Base-by-base conservation (phyloP, 1,140 invertebrate species). In the Euschistus heros region DNA sequence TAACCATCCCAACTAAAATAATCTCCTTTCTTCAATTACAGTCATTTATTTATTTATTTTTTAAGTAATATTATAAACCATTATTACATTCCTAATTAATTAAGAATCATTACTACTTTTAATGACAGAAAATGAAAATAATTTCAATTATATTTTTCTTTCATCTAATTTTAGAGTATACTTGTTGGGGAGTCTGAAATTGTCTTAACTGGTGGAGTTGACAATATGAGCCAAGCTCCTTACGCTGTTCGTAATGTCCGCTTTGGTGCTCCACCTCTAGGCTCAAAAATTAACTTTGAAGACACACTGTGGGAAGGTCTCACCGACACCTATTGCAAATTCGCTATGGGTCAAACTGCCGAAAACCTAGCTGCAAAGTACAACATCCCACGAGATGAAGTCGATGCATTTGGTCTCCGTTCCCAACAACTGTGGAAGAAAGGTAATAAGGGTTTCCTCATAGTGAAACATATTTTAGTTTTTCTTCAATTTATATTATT, bases 161-260 rank as follows among this genome's bases (percentile, higher is more conserved):
- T 65, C 10, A 17, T 33, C 60, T 33, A 62, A 62, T 71, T 74
- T 52, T 69, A 94, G 89, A 94, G 94, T 74, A 98, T 99, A 69
- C 69, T 86, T 61, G 78, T 86, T 22, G 92, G 94, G 30, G 87
- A 90, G 71, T 86, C 92, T 4, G 84, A 90, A 69, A 85, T 99
- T 66, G 91, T 92, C 5, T 74, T 99, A 10, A 87, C 93, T 62
- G 95, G 94, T 59, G 95, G 95, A 6, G 83, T 86, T 30, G 96
- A 99, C 73, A 97, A 89, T 74, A 99, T 99, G 96, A 95, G 89
- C 26, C 88, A 92, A 77, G 78, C 87, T n/a, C 97, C 97, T 0
- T 97, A 91, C 76, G 82, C 86, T 22, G 88, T 95, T 0, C 80
- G 96, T 52, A 86, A 89, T 69, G 78, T 92, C 22, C 63, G 97